Conservation (phyloP, 2,888 invertebrate genomes). For the Horisme vitalbata region DNA sequence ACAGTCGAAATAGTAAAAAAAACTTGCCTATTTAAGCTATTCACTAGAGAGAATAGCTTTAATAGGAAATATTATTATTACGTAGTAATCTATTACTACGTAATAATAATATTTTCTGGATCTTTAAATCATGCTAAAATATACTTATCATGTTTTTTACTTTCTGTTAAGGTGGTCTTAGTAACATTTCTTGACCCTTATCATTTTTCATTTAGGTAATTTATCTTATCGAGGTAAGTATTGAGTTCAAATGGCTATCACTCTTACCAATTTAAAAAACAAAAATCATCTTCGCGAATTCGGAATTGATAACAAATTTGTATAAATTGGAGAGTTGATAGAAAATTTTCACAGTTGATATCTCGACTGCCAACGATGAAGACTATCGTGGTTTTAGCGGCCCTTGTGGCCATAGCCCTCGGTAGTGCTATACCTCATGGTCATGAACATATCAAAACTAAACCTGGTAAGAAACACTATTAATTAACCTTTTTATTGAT, state of each 20-base stretch:
- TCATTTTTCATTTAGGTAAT: no score
- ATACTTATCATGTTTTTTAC: no score
- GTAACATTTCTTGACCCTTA: no score
- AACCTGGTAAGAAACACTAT: constrained; percentile 42
- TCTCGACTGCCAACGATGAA: constrained; percentile 64
- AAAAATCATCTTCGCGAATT: neutral
- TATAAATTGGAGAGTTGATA: constrained; percentile 38
- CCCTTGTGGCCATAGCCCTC: constrained; percentile 62
- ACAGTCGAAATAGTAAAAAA: no score
- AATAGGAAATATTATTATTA: no score
- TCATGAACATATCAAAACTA: constrained; percentile 41
- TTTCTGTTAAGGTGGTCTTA: no score
- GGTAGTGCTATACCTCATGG: constrained; percentile 48
- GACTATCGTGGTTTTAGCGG: constrained; percentile 71
- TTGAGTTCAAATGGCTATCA: neutral
- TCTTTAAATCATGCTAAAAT: no score
- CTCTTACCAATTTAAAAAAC: constrained; percentile 5
- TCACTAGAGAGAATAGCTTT: no score
- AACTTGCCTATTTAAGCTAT: no score
- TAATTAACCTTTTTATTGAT: neutral
- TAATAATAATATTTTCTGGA: no score
- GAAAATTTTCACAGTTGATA: constrained; percentile 56
- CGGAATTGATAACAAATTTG: constrained; percentile 17
- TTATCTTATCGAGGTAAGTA: no score
- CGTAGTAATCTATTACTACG: no score